A percentile compares a stretch with the other conserved stretches of the same genome.
Conservation (phyloP, 2,113 vertebrate species). For the Calonectris borealis region DNA sequence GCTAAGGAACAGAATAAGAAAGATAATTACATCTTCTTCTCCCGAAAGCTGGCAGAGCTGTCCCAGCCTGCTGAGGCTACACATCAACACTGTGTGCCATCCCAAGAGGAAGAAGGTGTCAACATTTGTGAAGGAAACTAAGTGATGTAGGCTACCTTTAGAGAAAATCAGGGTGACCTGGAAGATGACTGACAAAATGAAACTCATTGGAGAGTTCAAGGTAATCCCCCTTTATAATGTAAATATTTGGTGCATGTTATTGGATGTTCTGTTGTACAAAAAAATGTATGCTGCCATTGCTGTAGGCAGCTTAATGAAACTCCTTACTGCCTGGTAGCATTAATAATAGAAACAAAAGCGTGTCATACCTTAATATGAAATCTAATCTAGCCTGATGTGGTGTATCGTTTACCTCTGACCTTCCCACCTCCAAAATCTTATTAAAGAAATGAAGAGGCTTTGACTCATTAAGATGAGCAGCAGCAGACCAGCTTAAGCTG, state of each 20-base stretch:
- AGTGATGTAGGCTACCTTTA: not conserved
- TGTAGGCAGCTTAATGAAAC: not conserved
- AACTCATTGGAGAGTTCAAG: not conserved
- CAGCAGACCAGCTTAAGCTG: conserved; percentile 7
- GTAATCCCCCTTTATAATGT: not conserved
- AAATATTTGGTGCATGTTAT: not conserved
- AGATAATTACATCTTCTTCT: not conserved
- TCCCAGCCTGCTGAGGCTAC: not conserved
- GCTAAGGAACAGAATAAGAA: not conserved
- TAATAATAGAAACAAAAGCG: not conserved
- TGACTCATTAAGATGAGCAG: not conserved
- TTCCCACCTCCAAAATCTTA: not conserved
- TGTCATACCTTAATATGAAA: not conserved
- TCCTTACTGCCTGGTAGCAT: not conserved
- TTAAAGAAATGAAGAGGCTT: not conserved
- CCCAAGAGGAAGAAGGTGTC: not conserved
- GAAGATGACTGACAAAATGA: not conserved
- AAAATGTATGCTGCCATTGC: not conserved
- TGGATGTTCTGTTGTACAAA: not conserved
- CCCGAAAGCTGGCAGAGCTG: not conserved
- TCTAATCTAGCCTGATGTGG: not conserved
- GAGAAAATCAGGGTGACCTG: not conserved
- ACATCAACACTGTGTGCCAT: fast-evolving
- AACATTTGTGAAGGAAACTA: not conserved
- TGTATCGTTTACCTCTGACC: conserved; percentile 11